Conservation (phyloP, 2,797 vertebrate genomes). For the Erethizon dorsatum region DNA sequence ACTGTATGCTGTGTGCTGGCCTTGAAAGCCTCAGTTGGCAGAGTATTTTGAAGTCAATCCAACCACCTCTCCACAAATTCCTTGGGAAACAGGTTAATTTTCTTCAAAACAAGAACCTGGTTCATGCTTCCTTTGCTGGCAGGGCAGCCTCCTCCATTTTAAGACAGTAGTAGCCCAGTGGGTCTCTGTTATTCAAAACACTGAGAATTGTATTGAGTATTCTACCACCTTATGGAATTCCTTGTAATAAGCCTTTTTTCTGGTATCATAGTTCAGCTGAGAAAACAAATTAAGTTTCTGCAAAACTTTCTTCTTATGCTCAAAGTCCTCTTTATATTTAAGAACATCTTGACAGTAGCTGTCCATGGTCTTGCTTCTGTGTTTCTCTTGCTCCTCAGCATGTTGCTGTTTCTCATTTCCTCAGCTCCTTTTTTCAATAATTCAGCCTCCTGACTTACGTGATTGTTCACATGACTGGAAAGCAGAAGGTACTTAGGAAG, state of each 20-base stretch:
- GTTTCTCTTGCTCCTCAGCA: constrained; percentile 91
- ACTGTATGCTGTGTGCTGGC: constrained; percentile 94
- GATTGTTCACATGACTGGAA: not conserved
- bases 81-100: constrained; percentile 95
- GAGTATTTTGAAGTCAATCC: constrained; percentile 94
- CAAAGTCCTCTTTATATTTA: constrained; percentile 91
- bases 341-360: constrained; percentile 93
- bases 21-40: constrained; percentile 95
- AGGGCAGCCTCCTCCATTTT: constrained; percentile 94
- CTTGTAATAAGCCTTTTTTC: constrained; percentile 94
- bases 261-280: constrained; percentile 94
- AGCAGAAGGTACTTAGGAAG: too few relatives aligned
- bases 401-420: constrained; percentile 92
- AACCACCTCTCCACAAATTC: constrained; percentile 95
- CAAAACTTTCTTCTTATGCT: constrained; percentile 92
- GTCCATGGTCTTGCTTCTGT: constrained; percentile 92
- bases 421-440: constrained; percentile 77
- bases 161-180: constrained; percentile 94
- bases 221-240: constrained; percentile 96
- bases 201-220: constrained; percentile 94
- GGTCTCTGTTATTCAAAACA: constrained; percentile 94
- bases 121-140: constrained; percentile 93
- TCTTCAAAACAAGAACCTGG: constrained; percentile 94
- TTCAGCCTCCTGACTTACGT: not conserved
- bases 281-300: constrained; percentile 91